phyloP scores from a whole-genome alignment of 2,888 invertebrate species.

The Drosophila ustulata region DNA sequence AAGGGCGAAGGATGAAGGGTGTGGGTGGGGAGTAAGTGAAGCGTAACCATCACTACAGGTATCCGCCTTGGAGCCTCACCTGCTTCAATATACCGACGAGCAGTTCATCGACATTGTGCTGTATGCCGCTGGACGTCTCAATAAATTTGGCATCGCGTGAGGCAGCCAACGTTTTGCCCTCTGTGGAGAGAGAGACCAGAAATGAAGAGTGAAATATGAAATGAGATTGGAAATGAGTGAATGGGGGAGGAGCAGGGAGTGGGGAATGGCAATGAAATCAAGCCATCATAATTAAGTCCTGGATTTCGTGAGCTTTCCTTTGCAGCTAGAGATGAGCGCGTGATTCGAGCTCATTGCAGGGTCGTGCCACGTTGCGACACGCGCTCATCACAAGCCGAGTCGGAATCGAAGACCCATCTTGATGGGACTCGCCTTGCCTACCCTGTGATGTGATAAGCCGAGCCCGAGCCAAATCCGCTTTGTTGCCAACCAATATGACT shows the following conservation, averaged over 20 bases:
- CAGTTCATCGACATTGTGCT: slow-evolving; percentile 98
- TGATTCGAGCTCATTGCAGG: not conserved
- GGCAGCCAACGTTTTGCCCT: slow-evolving; percentile 95
- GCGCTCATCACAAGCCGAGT: slow-evolving; percentile 16
- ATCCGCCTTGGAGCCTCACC: slow-evolving; percentile 69
- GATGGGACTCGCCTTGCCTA: slow-evolving; percentile 82
- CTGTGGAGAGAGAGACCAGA: slow-evolving; percentile 86
- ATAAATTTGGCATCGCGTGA: slow-evolving; percentile 97
- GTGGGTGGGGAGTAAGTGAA: slow-evolving; percentile 8
- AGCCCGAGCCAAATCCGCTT: slow-evolving; percentile 95
- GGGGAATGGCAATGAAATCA: slow-evolving; percentile 58
- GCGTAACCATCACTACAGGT: slow-evolving; percentile 16
- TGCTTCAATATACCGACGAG: slow-evolving; percentile 97
- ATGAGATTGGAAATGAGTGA: slow-evolving; percentile 12
- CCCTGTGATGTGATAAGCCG: slow-evolving; percentile 93
- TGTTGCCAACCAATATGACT: slow-evolving; percentile 96
- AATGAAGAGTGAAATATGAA: slow-evolving; percentile 32
- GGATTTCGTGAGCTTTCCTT: slow-evolving; percentile 18
- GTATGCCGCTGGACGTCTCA: slow-evolving; percentile 97
- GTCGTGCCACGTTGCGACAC: slow-evolving; percentile 9
- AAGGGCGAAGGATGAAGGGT: too few relatives aligned
- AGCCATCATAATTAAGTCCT: slow-evolving; percentile 71
- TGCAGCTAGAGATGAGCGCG: slow-evolving; percentile 6
- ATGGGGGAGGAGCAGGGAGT: slow-evolving; percentile 6
- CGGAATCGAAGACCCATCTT: not conserved